phyloP scores from a whole-genome alignment of 2,797 vertebrate genomes.

The Phataginus tricuspis region DNA sequence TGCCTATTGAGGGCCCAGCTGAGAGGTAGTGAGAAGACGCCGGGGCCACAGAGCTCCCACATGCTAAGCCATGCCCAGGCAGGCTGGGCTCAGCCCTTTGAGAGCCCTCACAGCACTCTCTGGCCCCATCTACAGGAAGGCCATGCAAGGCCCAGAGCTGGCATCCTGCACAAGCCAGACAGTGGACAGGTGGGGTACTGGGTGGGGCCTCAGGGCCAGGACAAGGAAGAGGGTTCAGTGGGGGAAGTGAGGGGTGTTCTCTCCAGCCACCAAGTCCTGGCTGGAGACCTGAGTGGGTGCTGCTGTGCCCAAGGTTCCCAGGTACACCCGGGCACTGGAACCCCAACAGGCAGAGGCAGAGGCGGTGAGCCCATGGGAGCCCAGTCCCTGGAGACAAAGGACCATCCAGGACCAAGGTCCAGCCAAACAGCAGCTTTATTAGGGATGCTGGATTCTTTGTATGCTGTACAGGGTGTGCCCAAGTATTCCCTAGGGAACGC shows the following conservation, averaged over 20 bases:
- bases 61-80: rapidly evolving
- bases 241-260: background rate
- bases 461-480: constrained; percentile 68
- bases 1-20: background rate
- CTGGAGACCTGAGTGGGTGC: rapidly evolving
- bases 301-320: background rate
- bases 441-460: constrained; percentile 70
- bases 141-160: background rate
- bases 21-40: background rate
- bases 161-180: background rate
- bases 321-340: rapidly evolving
- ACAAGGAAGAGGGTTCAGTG: background rate
- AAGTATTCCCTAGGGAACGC: constrained; percentile 46
- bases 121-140: background rate
- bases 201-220: background rate
- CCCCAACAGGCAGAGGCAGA: rapidly evolving
- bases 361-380: background rate
- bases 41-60: background rate
- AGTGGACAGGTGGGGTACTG: no score
- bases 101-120: background rate
- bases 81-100: background rate
- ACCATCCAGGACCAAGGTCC: background rate
- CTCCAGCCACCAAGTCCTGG: background rate
- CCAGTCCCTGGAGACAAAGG: background rate
- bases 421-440: constrained; percentile 84